Percentiles rank a stretch among this genome's conserved stretches.
These are phyloP conservation scores for Drosophila dunni DNA, from an alignment of 1,140 invertebrate genomes.

Conservation along the genomic window DNA sequence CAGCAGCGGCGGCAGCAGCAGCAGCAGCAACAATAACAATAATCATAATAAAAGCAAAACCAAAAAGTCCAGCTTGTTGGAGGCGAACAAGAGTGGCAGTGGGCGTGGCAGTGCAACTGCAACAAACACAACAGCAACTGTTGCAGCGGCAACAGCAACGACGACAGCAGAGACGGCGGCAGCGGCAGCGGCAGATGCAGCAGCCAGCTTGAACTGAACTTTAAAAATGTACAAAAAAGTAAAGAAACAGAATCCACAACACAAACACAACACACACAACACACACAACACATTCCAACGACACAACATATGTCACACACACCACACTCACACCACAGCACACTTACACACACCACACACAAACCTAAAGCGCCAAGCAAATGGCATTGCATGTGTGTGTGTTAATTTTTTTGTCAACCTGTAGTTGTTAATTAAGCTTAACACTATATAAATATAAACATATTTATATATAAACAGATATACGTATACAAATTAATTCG, in stretches of 20 bases:
- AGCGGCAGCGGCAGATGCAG: conserved; percentile 3
- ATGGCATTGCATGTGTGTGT: conserved; percentile 1
- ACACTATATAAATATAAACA: conserved; percentile 9
- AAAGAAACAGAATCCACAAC: conserved; percentile 4
- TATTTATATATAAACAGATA: not conserved
- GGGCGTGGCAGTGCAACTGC: conserved; percentile 8
- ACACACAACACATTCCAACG: not conserved
- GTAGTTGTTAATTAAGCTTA: conserved; percentile 25
- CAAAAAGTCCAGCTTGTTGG: conserved; percentile 27
- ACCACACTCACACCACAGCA: not conserved
- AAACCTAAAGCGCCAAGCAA: conserved; percentile 6
- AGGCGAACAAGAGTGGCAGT: not conserved
- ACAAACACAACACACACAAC: not conserved
- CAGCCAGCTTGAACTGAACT: conserved; percentile 31
- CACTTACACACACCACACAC: not conserved
- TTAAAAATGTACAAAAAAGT: conserved; percentile 40
- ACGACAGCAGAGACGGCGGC: conserved; percentile 9
- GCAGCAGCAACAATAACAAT: conserved; percentile 14
- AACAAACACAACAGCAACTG: conserved; percentile 3
- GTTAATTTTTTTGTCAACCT: conserved; percentile 23
- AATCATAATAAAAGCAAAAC: conserved; percentile 39
- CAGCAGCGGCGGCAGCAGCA: conserved; percentile 4
- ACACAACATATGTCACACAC: not conserved
- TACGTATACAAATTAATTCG: not conserved
- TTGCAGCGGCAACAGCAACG: not conserved